These are phyloP conservation scores for Aphelenchoides fujianensis DNA, from an alignment of 1,140 invertebrate species.

Conservation along the genomic window DNA sequence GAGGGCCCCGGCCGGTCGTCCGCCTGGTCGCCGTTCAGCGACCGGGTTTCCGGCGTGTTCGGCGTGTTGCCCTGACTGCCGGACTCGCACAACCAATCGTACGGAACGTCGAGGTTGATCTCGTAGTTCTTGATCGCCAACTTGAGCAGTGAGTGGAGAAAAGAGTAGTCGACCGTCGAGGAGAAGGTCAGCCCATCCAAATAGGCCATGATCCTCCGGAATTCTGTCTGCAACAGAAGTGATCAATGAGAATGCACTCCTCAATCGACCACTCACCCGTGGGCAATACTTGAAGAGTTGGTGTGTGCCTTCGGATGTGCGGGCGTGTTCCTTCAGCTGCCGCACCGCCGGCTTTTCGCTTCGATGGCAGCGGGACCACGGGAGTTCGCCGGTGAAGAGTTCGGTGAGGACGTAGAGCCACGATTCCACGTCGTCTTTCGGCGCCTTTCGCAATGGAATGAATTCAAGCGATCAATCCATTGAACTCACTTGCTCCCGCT, in stretches of 20 bases:
- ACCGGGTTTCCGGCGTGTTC: background rate
- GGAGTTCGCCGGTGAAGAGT: constrained; percentile 41
- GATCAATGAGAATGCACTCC: background rate
- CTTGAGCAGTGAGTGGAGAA: constrained; percentile 31
- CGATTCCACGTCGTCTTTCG: constrained; percentile 49
- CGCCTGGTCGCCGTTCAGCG: background rate
- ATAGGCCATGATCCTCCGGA: constrained; percentile 49
- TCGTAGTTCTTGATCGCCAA: constrained; percentile 48
- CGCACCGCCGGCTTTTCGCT: constrained; percentile 36
- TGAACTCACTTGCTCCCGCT: constrained; percentile 13
- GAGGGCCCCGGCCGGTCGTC: background rate
- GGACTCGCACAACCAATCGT: constrained; percentile 42
- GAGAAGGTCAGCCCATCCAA: constrained; percentile 42
- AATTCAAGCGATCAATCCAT: too few species aligned
- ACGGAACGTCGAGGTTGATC: constrained; percentile 40
- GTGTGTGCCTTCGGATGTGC: constrained; percentile 33
- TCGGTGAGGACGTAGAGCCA: constrained; percentile 52
- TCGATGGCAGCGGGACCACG: constrained; percentile 28
- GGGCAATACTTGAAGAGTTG: constrained; percentile 45
- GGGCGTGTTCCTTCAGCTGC: constrained; percentile 37
- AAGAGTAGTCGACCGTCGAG: constrained; percentile 39
- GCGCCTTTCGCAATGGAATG: too few species aligned
- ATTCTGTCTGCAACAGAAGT: constrained; percentile 28
- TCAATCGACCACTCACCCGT: constrained; percentile 27
- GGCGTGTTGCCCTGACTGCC: background rate